Conservation (phyloP, 2,888 invertebrate genomes). For the Rotaria macrura region DNA sequence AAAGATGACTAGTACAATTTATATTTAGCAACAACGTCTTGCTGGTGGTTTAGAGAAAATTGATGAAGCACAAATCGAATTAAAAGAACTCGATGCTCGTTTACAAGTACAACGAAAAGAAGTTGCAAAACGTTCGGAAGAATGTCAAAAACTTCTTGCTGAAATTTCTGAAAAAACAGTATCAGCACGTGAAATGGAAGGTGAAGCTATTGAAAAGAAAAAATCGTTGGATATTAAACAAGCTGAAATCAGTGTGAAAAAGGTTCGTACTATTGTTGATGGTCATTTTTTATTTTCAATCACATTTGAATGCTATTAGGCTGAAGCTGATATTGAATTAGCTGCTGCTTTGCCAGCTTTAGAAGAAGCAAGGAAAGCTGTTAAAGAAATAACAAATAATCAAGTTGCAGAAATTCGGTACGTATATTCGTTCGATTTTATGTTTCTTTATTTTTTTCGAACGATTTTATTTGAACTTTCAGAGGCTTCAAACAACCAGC, state of each 20-base stretch:
- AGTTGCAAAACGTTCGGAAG: conserved; percentile 68
- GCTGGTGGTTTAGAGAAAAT: conserved; percentile 68
- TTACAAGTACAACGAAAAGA: conserved; percentile 71
- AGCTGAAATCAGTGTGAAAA: conserved; percentile 15
- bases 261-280: neutral
- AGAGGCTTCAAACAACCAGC: conserved; percentile 56
- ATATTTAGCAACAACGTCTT: conserved; percentile 60
- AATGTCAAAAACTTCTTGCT: conserved; percentile 66
- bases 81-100: conserved; percentile 67
- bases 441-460: conserved; percentile 35
- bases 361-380: conserved; percentile 66
- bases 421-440: neutral
- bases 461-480: neutral
- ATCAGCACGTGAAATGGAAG: conserved; percentile 65
- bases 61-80: conserved; percentile 70
- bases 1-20: too few relatives aligned
- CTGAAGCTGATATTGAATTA: conserved; percentile 68
- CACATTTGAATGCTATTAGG: neutral
- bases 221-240: conserved; percentile 67
- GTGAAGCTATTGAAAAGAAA: conserved; percentile 67
- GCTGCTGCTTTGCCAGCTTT: conserved; percentile 72
- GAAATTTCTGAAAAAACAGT: conserved; percentile 60
- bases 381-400: conserved; percentile 71
- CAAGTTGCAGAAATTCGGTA: conserved; percentile 74
- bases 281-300: too few relatives aligned